Evolutionary conservation across 2,113 vertebrate species (phyloP).

Genomic region (Lophius piscatorius): DNA sequence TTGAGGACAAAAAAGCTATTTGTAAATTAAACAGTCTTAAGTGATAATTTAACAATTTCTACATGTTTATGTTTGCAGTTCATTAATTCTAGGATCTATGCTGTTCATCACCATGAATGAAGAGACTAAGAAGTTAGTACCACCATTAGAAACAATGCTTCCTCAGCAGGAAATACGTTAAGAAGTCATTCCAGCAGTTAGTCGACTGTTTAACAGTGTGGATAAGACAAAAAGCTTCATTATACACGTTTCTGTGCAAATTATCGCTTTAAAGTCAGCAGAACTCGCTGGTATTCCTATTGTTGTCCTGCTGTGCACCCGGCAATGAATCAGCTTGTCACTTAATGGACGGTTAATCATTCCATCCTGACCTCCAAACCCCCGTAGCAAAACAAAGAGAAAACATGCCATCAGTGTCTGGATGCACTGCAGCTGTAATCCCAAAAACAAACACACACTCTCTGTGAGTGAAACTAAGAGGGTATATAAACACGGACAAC

Average conservation of each 20-base stretch:
- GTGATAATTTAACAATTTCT: not conserved
- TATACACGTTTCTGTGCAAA: conserved; percentile 5
- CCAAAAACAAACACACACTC: conserved; percentile 35
- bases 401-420: conserved; percentile 36
- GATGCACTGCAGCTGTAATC: conserved; percentile 40
- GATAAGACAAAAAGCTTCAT: conserved; percentile 5
- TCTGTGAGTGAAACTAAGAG: conserved; percentile 20
- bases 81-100: not conserved
- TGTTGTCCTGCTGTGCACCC: conserved; percentile 24
- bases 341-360: conserved; percentile 65
- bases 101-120: no score
- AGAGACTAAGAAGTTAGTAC: no score
- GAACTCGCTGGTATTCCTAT: conserved; percentile 15
- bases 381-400: conserved; percentile 53
- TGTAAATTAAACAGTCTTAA: no score
- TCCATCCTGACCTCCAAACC: conserved; percentile 55
- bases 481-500: conserved; percentile 40
- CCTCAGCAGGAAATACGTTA: conserved; percentile 1
- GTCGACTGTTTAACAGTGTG: not conserved
- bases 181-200: not conserved
- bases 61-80: not conserved
- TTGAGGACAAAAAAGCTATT: no score
- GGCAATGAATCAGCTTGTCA: conserved; percentile 42
- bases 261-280: conserved; percentile 17
- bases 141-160: not conserved